Evolutionary conservation across 2,113 vertebrate genomes (phyloP), one percentile per base, ranked within the genome.

Genomic region (Piprites chloris): DNA sequence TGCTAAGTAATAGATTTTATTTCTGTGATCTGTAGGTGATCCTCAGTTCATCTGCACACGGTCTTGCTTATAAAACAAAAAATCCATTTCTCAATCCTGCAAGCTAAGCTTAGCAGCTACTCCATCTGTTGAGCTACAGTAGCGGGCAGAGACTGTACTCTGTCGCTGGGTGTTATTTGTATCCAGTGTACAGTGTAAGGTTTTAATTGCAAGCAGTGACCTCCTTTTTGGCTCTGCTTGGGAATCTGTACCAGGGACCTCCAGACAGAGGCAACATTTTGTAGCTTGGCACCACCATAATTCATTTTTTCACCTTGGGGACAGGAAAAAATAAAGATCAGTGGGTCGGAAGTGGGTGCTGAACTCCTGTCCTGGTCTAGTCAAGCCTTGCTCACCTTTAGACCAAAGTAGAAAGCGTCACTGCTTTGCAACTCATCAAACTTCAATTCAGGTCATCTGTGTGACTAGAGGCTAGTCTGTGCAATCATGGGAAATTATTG

Each of bases 41-140:
- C 71, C 78, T 89, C 76, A 53, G 27, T 61, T 95, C 47, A 73
- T 87, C 44, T 69, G 77, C n/a, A 76, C 62, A 39, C 2, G 0
- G 50, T 69, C 49, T 91, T 85, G 82, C 46, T 59, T 59, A 67
- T 63, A 76, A 79, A 87, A 89, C 41, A 79, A 91, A 93, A 95
- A 90, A 91, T 73, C 91, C 50, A 41, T 59, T 89, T 91, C 63
- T 85, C 93, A 93, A 33, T 94, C 87, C 78, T 47, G 33, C 63
- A 74, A 93, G 15, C 85, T 58, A 69, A 59, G 85, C 47, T 94
- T 87, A 94, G 67, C 32, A 66, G 39, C 50, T 74, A 27, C 35
- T 83, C 94, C 87, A 90, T 91, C 95, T 95, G 87, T 86, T 91
- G 72, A 93, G 63, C 75, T 91, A 10, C 2, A 74, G 55, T 2